These are phyloP conservation scores for Papilio xuthus DNA, from an alignment of 1,140 invertebrate genomes.

Conservation along the genomic window DNA sequence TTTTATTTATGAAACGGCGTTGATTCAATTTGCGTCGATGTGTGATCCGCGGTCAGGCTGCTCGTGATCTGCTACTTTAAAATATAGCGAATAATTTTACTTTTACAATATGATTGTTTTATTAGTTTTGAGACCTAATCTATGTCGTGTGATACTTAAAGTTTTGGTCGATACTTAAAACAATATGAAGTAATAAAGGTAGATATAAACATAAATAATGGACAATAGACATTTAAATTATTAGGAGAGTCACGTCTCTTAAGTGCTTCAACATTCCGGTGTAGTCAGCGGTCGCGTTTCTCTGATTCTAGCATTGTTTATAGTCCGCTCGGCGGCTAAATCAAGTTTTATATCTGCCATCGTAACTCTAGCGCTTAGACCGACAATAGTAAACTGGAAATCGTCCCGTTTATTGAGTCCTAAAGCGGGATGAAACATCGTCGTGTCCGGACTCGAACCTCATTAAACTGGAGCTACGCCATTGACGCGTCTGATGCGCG, in stretches of 20 bases:
- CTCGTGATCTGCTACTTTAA: conserved; percentile 2
- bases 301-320: conserved; percentile 20
- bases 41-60: not conserved
- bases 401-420: conserved; percentile 25
- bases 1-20: conserved; percentile 65
- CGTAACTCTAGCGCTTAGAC: conserved; percentile 14
- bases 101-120: not conserved
- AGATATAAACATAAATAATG: not conserved
- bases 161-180: not conserved
- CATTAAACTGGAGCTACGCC: not conserved
- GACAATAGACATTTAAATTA: conserved; percentile 10
- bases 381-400: conserved; percentile 22
- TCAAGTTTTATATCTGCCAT: conserved; percentile 26
- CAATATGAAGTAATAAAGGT: not conserved
- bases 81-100: not conserved
- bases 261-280: not conserved
- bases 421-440: conserved; percentile 24
- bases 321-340: conserved; percentile 9
- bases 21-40: conserved; percentile 60
- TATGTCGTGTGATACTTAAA: not conserved
- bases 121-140: too few species aligned
- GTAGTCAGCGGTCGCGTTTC: conserved; percentile 4
- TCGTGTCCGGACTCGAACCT: not conserved
- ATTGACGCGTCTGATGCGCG: not conserved
- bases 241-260: conserved; percentile 1